These are phyloP conservation scores for Spheniscus humboldti DNA, from an alignment of 2,797 vertebrate genomes.

Conservation along the genomic window DNA sequence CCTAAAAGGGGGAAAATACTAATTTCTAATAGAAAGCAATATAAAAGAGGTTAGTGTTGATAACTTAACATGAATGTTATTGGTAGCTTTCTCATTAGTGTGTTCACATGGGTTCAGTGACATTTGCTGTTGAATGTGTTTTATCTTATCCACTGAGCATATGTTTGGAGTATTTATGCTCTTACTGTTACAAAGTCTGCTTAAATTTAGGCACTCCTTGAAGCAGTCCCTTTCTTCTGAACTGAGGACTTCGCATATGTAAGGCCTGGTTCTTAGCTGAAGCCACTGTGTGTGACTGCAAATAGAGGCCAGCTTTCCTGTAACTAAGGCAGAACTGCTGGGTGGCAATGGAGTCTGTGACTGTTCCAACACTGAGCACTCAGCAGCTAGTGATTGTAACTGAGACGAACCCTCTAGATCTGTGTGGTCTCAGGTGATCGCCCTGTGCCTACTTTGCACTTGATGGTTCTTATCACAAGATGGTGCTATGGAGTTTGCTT, in stretches of 20 bases:
- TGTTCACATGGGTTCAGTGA: neutral
- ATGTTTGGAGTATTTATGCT: neutral
- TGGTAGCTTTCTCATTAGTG: neutral
- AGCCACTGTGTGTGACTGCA: neutral
- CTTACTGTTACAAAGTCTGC: neutral
- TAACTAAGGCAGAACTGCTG: neutral
- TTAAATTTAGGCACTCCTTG: neutral
- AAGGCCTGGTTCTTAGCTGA: neutral
- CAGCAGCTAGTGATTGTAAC: fast-evolving
- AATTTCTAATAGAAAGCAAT: neutral
- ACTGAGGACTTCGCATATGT: fast-evolving
- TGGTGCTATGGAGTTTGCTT: slow-evolving; percentile 54
- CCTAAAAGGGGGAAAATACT: neutral
- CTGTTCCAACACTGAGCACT: neutral
- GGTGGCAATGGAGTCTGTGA: neutral
- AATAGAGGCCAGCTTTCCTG: no score
- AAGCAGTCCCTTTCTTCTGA: neutral
- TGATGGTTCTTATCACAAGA: slow-evolving; percentile 22
- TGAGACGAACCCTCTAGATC: neutral
- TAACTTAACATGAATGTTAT: neutral
- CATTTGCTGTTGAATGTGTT: neutral
- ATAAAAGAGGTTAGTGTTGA: neutral
- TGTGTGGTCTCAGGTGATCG: neutral
- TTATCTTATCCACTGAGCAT: neutral
- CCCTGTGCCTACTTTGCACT: neutral